A percentile compares a stretch with the other conserved stretches of the same genome.
phyloP scores from a whole-genome alignment of 2,797 vertebrate species.

The Taenioides sp. region DNA sequence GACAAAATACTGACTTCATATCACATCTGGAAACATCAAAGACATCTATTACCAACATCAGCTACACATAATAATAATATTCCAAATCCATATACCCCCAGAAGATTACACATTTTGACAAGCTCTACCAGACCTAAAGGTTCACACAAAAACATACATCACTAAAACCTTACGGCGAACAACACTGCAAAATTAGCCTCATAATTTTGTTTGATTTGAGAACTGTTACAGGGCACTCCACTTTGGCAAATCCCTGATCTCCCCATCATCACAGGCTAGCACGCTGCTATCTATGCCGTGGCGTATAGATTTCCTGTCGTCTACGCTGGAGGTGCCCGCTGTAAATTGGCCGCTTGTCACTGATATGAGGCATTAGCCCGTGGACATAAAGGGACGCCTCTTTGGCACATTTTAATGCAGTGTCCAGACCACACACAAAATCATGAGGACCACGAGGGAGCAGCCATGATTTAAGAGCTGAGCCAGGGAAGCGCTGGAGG shows the following conservation, averaged over 20 bases:
- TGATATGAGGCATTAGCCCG: constrained; percentile 51
- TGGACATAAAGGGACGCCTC: constrained; percentile 34
- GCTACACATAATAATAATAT: too few relatives aligned
- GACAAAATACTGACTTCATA: too few relatives aligned
- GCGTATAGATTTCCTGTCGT: constrained; percentile 65
- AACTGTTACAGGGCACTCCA: neutral
- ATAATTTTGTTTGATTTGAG: neutral
- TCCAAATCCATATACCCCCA: neutral
- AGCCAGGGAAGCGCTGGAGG: neutral
- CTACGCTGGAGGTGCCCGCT: constrained; percentile 35
- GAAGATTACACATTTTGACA: neutral
- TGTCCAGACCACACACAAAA: constrained; percentile 16
- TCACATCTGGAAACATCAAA: too few relatives aligned
- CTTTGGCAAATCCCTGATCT: constrained; percentile 4
- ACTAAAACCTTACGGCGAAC: neutral
- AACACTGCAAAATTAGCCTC: neutral
- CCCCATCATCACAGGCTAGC: constrained; percentile 10
- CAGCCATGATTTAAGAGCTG: constrained; percentile 1
- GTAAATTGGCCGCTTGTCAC: constrained; percentile 60
- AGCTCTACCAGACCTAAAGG: neutral
- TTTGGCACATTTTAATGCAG: constrained; percentile 32
- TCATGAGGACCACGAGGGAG: neutral
- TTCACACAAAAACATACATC: neutral
- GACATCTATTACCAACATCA: too few relatives aligned
- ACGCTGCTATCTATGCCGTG: constrained; percentile 23